These are phyloP conservation scores for Willisornis vidua DNA, from an alignment of 2,113 vertebrate species.

Conservation along the genomic window DNA sequence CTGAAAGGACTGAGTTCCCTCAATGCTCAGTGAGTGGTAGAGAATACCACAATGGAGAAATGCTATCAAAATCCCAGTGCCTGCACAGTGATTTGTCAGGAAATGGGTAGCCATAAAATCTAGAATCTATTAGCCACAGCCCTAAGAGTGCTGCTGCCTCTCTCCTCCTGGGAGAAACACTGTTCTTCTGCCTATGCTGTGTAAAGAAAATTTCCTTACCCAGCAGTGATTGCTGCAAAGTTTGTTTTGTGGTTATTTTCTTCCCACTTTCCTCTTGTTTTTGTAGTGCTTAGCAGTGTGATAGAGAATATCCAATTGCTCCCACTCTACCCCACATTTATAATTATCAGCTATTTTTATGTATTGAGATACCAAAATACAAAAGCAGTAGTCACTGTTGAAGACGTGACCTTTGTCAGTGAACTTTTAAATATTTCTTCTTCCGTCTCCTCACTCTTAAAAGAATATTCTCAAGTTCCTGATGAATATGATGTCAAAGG, in stretches of 20 bases:
- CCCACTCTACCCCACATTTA: neutral
- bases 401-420: neutral
- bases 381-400: neutral
- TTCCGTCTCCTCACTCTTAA: constrained; percentile 52
- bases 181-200: neutral
- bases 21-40: neutral
- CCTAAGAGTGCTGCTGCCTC: neutral
- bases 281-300: neutral
- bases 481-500: constrained; percentile 67
- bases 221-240: neutral
- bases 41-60: constrained; percentile 14
- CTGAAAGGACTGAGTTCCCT: constrained; percentile 18
- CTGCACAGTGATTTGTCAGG: neutral
- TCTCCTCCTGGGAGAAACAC: neutral
- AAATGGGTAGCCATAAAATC: neutral
- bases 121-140: neutral
- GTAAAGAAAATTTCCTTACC: neutral
- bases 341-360: constrained; percentile 54
- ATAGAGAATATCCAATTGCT: neutral
- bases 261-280: neutral
- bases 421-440: constrained; percentile 42
- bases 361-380: neutral
- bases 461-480: constrained; percentile 55
- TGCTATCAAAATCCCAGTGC: neutral
- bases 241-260: neutral